Base-by-base conservation (phyloP, 2,888 invertebrate species). In the Chaetoderma sp. region DNA sequence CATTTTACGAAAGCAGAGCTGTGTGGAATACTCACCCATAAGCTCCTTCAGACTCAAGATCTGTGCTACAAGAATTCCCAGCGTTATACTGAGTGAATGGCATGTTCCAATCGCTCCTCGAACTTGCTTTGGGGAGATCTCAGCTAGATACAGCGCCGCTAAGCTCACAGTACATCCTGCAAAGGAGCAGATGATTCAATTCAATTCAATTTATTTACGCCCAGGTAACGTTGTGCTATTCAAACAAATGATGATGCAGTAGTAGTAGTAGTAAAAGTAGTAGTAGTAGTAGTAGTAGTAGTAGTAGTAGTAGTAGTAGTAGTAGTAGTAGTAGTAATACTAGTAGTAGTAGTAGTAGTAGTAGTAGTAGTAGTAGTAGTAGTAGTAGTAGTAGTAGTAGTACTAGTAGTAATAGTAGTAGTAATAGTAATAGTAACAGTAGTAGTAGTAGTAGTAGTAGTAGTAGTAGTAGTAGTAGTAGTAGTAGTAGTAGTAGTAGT, bases 61-160 rank as follows among this genome's bases (percentile, higher is more conserved):
- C 90, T 76, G 77, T 4, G 96, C 96, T 85, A 96, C 90, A 84
- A 97, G 91, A 86, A 98, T 92, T 83, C 97, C 97, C 81, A 97
- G 92, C 75, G 97, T 97, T 84, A 97, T 96, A 81, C 96, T 97
- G 88, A 98, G 91, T 90, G 98, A 97, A 90, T 97, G 97, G 85
- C 96, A 95, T 78, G 97, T 97, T 84, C 88, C 88, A 4, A 88
- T 83, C 2, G 87, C 94, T 60, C 96, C 96, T 64, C 95, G 88
- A 0, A 95, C 87, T 65, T 93, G 92, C 1, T 91, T 89, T 0
- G 96, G 96, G 0, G 95, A 92, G 81, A 96, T 94, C 87, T 96
- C 96, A 0, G 94, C 90, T 45, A 96, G 87, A 81, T 96, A 96
- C 91, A 96, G 92, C 0, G 96, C 95, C 0, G 93, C 93, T 1